These are phyloP conservation scores for Microctonus hyperodae DNA, from an alignment of 2,888 invertebrate genomes.

Conservation along the genomic window DNA sequence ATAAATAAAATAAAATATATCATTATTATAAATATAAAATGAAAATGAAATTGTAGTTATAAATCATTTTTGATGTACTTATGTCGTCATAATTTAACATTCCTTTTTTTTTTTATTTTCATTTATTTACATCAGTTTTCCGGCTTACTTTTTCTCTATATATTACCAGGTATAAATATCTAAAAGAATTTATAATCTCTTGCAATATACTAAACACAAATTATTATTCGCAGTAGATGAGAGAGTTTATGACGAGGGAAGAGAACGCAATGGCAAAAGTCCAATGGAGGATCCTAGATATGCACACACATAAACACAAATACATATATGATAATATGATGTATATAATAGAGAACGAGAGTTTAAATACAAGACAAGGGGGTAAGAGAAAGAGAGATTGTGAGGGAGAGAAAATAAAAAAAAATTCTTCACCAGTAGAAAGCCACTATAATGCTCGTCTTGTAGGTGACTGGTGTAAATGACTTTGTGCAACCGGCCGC, in stretches of 20 bases:
- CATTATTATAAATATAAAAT: not conserved
- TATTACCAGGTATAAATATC: no score
- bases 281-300: constrained; percentile 5
- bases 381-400: not conserved
- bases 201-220: constrained; percentile 20
- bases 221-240: constrained; percentile 22
- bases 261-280: constrained; percentile 13
- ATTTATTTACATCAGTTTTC: no score
- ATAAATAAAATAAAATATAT: not conserved
- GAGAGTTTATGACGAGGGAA: constrained; percentile 14
- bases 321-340: not conserved
- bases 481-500: constrained; percentile 38
- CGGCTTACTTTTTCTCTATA: no score
- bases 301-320: no score
- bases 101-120: no score
- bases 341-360: not conserved
- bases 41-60: not conserved
- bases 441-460: constrained; percentile 17
- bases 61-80: not conserved
- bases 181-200: not conserved
- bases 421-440: constrained; percentile 24
- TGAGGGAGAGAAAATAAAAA: not conserved
- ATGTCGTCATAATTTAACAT: no score
- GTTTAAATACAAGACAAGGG: not conserved
- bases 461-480: constrained; percentile 38